Conservation (phyloP, 2,797 vertebrate genomes). For the Ctenosaura bakeri region DNA sequence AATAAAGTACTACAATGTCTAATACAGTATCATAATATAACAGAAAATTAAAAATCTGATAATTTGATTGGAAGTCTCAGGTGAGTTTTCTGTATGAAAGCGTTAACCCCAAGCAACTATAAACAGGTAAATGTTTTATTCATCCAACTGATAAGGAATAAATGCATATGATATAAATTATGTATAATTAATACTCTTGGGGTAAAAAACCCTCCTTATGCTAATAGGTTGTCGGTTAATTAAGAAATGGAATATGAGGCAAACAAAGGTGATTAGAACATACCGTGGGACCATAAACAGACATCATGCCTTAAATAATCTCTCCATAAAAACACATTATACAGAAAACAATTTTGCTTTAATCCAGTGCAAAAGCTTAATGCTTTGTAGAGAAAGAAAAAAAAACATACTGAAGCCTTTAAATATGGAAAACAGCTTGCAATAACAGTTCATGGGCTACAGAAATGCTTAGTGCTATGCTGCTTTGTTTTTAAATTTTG, state of each 20-base stretch:
- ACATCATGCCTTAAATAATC: slow-evolving; percentile 83
- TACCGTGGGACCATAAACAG: slow-evolving; percentile 85
- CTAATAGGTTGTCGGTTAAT: slow-evolving; percentile 88
- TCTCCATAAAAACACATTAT: slow-evolving; percentile 73
- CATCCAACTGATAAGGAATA: slow-evolving; percentile 83
- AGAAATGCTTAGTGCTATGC: background rate
- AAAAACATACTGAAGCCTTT: slow-evolving; percentile 56
- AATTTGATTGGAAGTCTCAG: slow-evolving; percentile 86
- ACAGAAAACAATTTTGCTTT: slow-evolving; percentile 72
- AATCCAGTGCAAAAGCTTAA: slow-evolving; percentile 62
- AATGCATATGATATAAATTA: slow-evolving; percentile 87
- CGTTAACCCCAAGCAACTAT: slow-evolving; percentile 84
- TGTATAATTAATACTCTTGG: slow-evolving; percentile 87
- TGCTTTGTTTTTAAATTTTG: slow-evolving; percentile 22
- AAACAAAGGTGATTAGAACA: slow-evolving; percentile 88
- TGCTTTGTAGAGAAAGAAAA: slow-evolving; percentile 53
- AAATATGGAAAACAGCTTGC: slow-evolving; percentile 58
- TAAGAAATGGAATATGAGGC: slow-evolving; percentile 84
- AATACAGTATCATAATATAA: slow-evolving; percentile 80
- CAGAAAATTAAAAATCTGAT: slow-evolving; percentile 84
- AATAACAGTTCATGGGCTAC: slow-evolving; percentile 11
- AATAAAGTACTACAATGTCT: slow-evolving; percentile 75
- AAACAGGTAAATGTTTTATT: slow-evolving; percentile 88
- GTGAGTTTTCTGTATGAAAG: slow-evolving; percentile 84
- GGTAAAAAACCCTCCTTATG: slow-evolving; percentile 80